Evolutionary conservation across 2,113 vertebrate genomes (phyloP), one percentile per base, ranked within the genome.

Genomic region (Accipiter cooperii): DNA sequence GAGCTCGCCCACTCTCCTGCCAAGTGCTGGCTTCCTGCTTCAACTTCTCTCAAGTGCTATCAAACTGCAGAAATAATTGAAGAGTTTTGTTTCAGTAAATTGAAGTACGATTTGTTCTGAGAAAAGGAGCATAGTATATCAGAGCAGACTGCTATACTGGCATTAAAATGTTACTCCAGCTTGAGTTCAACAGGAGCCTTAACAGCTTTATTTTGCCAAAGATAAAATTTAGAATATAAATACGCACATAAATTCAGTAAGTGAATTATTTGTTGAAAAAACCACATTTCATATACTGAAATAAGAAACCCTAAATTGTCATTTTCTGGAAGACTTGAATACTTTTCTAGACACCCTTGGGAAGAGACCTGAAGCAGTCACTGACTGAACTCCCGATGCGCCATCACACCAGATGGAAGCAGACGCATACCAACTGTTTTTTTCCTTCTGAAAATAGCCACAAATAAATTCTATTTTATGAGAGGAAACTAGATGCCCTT

Each of bases 201-300:
- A 93, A 82, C 87, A 89, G 84, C 58, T 94, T 95, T 82, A 85
- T 78, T 91, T 73, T 87, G 65, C 91, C 89, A 83, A 44, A 68
- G 70, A 89, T 19, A 61, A 89, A 87, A 91, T 94, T 52, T 15
- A 79, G 81, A 52, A 55, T 12, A 34, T 81, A 89, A 94, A 87
- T 55, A 82, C 1, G 5, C 52, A 85, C 34, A 73, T n/a, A 91
- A 86, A 90, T 69, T 64, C 34, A 64, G 38, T 18, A 54, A 13
- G 52, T 38, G 55, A 89, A 22, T 66, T 87, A 63, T 61, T 36
- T 87, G 36, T 15, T 89, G 40, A 42, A 55, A 90, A 54, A 92
- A 54, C 58, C 7, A 0, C 7, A 51, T 38, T 17, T 70, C 47
- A 58, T 33, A 15, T 2, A 36, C 54, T 51, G 44, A 71, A 94